Conservation (phyloP, 2,797 vertebrate genomes). For the Karalla daura region DNA sequence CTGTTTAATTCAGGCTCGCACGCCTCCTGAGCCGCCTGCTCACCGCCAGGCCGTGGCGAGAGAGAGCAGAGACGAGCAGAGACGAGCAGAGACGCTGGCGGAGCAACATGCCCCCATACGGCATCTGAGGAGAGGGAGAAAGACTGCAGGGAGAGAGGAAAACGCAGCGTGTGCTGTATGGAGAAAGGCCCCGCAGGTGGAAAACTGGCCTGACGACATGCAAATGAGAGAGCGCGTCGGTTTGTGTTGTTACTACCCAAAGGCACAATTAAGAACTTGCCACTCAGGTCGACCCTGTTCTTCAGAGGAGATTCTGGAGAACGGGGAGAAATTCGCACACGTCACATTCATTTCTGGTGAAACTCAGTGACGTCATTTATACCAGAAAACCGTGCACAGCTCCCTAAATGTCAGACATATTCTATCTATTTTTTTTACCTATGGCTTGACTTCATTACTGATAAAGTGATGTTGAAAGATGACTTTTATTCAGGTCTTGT, state of each 20-base stretch:
- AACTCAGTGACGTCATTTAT: background rate
- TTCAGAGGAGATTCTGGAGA: constrained; percentile 8
- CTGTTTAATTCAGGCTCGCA: constrained; percentile 43
- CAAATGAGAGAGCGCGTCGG: constrained; percentile 12
- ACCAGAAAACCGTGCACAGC: background rate
- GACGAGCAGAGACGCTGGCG: background rate
- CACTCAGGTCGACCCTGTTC: constrained; percentile 60
- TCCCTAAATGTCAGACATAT: background rate
- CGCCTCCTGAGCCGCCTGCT: constrained; percentile 38
- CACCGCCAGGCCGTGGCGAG: background rate
- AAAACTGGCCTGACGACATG: constrained; percentile 30
- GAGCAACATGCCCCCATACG: background rate
- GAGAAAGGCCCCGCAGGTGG: constrained; percentile 12
- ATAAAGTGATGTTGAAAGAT: constrained; percentile 36
- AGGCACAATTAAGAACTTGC: constrained; percentile 1
- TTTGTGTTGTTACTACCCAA: background rate
- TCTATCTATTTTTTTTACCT: background rate
- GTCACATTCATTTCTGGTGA: background rate
- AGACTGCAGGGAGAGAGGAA: constrained; percentile 8
- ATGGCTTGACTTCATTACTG: constrained; percentile 27
- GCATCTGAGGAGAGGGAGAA: background rate
- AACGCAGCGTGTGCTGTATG: background rate
- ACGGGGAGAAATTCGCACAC: constrained; percentile 1
- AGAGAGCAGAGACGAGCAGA: background rate
- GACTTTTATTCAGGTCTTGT: constrained; percentile 59